Evolutionary conservation across 2,797 vertebrate genomes (phyloP).

Genomic region (Scarus forsteni): DNA sequence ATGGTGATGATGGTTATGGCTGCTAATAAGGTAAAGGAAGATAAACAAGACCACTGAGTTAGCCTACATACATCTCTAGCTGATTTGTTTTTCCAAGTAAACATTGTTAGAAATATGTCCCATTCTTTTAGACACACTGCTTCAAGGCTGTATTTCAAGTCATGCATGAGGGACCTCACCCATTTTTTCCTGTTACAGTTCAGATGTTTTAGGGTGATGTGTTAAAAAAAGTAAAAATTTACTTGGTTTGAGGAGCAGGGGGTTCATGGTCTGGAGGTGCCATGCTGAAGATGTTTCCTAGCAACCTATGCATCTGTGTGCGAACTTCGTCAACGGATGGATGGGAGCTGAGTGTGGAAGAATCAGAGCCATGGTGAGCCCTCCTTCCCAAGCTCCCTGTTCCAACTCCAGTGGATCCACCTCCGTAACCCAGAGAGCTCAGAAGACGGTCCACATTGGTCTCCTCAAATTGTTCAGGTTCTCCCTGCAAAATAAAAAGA

Average conservation of each 20-base stretch:
- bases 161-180: conserved; percentile 27
- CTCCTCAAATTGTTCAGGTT: conserved; percentile 95
- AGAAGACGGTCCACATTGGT: conserved; percentile 93
- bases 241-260: conserved; percentile 83
- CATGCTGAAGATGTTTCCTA: conserved; percentile 97
- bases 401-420: conserved; percentile 75
- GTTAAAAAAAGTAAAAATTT: conserved; percentile 20
- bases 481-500: conserved; percentile 82
- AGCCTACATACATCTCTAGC: neutral
- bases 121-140: conserved; percentile 29
- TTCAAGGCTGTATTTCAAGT: conserved; percentile 37
- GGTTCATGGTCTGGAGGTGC: conserved; percentile 89
- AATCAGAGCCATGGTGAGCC: conserved; percentile 92
- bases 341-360: conserved; percentile 97
- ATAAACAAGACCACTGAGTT: neutral
- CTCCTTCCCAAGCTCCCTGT: conserved; percentile 87
- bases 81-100: conserved; percentile 3
- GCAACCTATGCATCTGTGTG: conserved; percentile 97
- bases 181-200: conserved; percentile 22
- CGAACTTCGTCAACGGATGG: conserved; percentile 98
- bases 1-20: conserved; percentile 83
- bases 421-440: conserved; percentile 86
- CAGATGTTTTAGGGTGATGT: conserved; percentile 45
- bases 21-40: conserved; percentile 14
- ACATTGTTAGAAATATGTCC: conserved; percentile 18